Base-by-base conservation (phyloP, 2,113 vertebrate species). In the Phycodurus eques region DNA sequence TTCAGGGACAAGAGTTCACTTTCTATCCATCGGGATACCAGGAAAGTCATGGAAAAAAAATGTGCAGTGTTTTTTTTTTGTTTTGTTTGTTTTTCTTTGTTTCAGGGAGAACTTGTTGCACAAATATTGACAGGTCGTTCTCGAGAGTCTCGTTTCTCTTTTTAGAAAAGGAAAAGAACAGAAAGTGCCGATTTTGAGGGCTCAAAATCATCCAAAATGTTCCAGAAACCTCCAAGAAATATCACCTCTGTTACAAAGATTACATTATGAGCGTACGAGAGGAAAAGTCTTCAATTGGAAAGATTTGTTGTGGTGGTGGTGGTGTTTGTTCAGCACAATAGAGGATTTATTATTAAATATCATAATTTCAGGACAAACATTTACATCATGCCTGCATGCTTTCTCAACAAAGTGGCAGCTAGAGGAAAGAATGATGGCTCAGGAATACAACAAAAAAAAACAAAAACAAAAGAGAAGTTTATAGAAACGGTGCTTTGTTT, bases 361-460 rank as follows among this genome's bases (percentile, higher is more conserved):
- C 95, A 97, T 96, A 95, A 98, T 94, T 96, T 94, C 95, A 97
- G 95, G 95, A 99, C 98, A 97, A 98, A 99, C 98, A 98, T 99
- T 96, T 97, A 99, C 98, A 99, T 99, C 98, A 99, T 99, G 98
- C 98, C 98, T 97, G 97, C 98, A 99, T 99, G 98, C 98, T 93
- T 96, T 96, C 95, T 96, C 96, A 96, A 95, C 96, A 96, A 95
- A 98, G 97, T 96, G 96, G 93, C 94, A 93, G 95, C 94, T 94
- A 97, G 92, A 94, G 94, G 94, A 98, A 95, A 96, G 95, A 94
- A 97, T 93, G 93, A 94, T 96, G 96, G 97, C 96, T 96, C 97
- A 92, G 95, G 95, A 92, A 93, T 84, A 90, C 90, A 92, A 91
- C 77, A 8, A 20, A 70, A 90, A 91, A 91, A 76, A 90, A n/a